Conservation (phyloP, 2,888 invertebrate genomes). For the Drosophila antonietae region DNA sequence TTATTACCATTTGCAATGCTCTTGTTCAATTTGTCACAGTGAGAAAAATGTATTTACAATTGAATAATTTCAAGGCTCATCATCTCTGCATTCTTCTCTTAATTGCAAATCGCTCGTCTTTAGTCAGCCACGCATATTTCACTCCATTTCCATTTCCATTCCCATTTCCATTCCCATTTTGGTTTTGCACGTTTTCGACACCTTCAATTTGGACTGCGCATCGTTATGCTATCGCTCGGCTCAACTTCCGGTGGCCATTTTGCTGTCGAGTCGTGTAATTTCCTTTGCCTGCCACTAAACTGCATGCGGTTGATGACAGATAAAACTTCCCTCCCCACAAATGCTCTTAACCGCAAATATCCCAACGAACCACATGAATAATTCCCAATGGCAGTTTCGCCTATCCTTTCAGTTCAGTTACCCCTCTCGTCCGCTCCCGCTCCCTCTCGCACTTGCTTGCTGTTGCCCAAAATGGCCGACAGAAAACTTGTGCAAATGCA, state of each 20-base stretch:
- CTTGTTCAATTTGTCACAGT: slow-evolving; percentile 40
- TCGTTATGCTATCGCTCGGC: slow-evolving; percentile 6
- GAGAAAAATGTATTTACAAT: slow-evolving; percentile 21
- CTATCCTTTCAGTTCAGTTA: slow-evolving; percentile 22
- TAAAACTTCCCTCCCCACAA: slow-evolving; percentile 41
- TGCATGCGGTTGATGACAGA: slow-evolving; percentile 77
- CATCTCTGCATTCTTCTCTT: slow-evolving; percentile 34
- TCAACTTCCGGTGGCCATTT: slow-evolving; percentile 58
- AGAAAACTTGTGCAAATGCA: slow-evolving; percentile 66
- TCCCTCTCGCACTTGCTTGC: background rate
- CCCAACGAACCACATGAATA: slow-evolving; percentile 61
- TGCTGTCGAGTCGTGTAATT: slow-evolving; percentile 61
- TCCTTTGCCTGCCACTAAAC: slow-evolving; percentile 74
- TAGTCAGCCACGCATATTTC: slow-evolving; percentile 5
- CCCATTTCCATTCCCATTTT: too few relatives aligned
- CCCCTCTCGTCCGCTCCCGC: background rate
- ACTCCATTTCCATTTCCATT: slow-evolving; percentile 16
- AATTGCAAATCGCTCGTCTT: slow-evolving; percentile 15
- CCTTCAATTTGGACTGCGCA: slow-evolving; percentile 38
- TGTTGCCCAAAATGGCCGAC: slow-evolving; percentile 63
- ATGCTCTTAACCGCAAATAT: slow-evolving; percentile 50
- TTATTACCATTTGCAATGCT: slow-evolving; percentile 39
- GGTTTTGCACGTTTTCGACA: slow-evolving; percentile 28
- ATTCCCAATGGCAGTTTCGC: slow-evolving; percentile 58
- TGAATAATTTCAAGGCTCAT: slow-evolving; percentile 71